A percentile compares a stretch with the other conserved stretches of the same genome.
Evolutionary conservation across 1,140 invertebrate species (phyloP).

Genomic region (Limonius californicus): DNA sequence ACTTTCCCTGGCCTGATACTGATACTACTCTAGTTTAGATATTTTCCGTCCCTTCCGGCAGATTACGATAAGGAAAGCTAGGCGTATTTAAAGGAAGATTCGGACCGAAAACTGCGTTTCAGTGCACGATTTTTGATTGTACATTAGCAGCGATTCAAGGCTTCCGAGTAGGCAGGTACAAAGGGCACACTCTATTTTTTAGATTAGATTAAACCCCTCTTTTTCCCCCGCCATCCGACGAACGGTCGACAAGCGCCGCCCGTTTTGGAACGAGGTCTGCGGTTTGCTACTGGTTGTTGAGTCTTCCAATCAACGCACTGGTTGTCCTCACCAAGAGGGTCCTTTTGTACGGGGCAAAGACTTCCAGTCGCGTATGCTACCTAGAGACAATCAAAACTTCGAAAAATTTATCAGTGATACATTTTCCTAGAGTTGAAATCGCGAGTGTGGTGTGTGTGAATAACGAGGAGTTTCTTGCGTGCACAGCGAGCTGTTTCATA

Average conservation of each 20-base stretch:
- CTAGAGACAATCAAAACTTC: constrained; percentile 23
- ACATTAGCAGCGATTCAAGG: too few relatives aligned
- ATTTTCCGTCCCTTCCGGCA: too few relatives aligned
- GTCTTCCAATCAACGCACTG: constrained; percentile 29
- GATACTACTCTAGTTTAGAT: too few relatives aligned
- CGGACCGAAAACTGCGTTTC: too few relatives aligned
- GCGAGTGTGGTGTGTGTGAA: constrained; percentile 5
- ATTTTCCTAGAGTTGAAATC: neutral
- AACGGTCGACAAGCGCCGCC: neutral
- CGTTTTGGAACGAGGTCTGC: neutral
- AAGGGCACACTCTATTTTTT: neutral
- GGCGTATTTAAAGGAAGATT: too few relatives aligned
- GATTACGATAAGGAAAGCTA: too few relatives aligned
- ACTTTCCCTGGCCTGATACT: too few relatives aligned
- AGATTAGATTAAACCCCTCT: constrained; percentile 23
- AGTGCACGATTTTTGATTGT: too few relatives aligned
- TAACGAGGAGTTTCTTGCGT: neutral
- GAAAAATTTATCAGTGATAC: constrained; percentile 20
- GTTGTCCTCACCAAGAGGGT: constrained; percentile 33
- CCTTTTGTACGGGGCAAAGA: constrained; percentile 38
- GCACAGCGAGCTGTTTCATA: neutral
- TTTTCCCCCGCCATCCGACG: constrained; percentile 18
- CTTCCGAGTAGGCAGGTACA: neutral
- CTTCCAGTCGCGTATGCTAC: constrained; percentile 32
- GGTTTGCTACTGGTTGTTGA: constrained; percentile 28